Percentiles rank a stretch among this genome's conserved stretches.
Evolutionary conservation across 2,888 invertebrate species (phyloP).

Genomic region (Teleogryllus oceanicus): DNA sequence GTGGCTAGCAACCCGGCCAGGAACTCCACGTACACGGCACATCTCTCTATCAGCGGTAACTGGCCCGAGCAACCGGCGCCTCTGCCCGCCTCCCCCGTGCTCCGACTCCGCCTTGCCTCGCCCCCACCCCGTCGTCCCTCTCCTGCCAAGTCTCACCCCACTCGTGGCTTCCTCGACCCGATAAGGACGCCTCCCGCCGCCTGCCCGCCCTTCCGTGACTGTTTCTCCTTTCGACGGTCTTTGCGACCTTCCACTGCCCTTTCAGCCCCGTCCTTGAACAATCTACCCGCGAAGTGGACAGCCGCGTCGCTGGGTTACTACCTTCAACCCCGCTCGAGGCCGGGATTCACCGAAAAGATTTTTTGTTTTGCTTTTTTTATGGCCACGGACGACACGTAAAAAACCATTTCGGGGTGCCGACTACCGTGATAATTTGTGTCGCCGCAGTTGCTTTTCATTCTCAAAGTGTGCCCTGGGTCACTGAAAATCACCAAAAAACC

Average conservation of each 20-base stretch:
- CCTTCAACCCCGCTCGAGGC: background rate
- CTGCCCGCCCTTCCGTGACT: background rate
- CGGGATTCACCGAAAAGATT: no score
- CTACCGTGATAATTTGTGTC: no score
- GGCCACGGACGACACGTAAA: no score
- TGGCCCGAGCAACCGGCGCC: background rate
- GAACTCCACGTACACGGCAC: constrained; percentile 43
- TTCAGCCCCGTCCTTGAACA: background rate
- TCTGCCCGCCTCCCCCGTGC: background rate
- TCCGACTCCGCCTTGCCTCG: background rate
- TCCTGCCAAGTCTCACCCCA: background rate
- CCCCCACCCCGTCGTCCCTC: background rate
- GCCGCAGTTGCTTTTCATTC: no score
- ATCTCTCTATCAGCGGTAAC: constrained; percentile 45
- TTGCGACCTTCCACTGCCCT: background rate
- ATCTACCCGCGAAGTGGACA: background rate
- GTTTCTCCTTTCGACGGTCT: background rate
- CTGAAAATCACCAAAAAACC: no score
- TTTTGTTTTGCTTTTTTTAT: no score
- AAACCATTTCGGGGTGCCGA: no score
- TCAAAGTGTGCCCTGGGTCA: no score
- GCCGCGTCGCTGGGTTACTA: background rate
- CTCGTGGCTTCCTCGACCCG: background rate
- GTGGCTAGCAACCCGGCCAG: constrained; percentile 45
- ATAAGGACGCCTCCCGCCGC: background rate